Conservation (phyloP, 2,113 vertebrate species). For the Gulo gulo region DNA sequence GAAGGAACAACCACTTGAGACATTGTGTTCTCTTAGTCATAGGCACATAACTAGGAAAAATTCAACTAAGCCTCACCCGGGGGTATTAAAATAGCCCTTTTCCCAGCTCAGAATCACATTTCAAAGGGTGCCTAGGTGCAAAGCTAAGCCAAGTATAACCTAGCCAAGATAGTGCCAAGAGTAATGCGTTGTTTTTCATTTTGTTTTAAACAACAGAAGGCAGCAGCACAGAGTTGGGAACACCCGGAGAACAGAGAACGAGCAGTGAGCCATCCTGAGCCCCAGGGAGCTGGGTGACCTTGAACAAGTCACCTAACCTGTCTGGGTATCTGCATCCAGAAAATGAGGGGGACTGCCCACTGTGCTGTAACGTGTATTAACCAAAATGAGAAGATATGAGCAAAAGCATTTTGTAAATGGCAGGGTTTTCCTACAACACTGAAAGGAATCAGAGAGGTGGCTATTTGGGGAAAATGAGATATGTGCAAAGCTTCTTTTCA, state of each 20-base stretch:
- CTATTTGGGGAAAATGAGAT: background rate
- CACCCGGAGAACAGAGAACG: background rate
- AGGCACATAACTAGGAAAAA: slow-evolving; percentile 57
- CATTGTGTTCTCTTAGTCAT: slow-evolving; percentile 64
- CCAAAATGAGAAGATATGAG: background rate
- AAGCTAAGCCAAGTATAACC: slow-evolving; percentile 60
- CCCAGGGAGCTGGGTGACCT: background rate
- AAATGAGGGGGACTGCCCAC: background rate
- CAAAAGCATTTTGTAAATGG: background rate
- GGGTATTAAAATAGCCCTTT: slow-evolving; percentile 70
- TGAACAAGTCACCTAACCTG: background rate
- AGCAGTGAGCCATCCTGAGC: background rate
- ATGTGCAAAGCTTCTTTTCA: slow-evolving; percentile 24
- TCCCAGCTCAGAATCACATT: slow-evolving; percentile 70
- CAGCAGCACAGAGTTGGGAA: background rate
- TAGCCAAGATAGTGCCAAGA: background rate
- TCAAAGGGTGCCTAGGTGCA: slow-evolving; percentile 67
- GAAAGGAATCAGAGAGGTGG: background rate
- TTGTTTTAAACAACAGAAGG: slow-evolving; percentile 22
- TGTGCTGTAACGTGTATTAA: background rate
- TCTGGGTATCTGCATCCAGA: background rate
- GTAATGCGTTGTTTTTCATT: background rate
- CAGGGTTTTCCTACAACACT: background rate
- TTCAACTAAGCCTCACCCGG: slow-evolving; percentile 43
- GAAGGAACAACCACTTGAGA: slow-evolving; percentile 11